Evolutionary conservation across 2,888 invertebrate genomes (phyloP).

Genomic region (Andrena haemorrhoa): DNA sequence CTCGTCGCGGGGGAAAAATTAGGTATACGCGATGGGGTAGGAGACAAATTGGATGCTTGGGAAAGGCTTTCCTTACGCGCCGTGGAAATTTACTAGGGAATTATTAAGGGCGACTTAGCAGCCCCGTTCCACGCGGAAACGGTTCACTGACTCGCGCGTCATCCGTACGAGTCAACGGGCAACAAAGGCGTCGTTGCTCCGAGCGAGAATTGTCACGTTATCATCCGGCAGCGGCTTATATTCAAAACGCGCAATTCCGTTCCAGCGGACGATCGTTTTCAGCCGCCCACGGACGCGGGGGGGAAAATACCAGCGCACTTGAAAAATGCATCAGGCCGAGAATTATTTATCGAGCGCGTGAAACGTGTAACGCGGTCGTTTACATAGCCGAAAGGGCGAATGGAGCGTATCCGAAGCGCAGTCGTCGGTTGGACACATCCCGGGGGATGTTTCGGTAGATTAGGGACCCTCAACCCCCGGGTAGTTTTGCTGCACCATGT

Average conservation of each 20-base stretch:
- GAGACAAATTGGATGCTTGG: too few species aligned
- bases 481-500: conserved; percentile 76
- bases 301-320: conserved; percentile 30
- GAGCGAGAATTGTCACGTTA: too few species aligned
- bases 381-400: conserved; percentile 73
- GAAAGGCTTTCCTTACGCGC: neutral
- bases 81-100: too few species aligned
- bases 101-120: too few species aligned
- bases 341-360: conserved; percentile 71
- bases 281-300: too few species aligned
- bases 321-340: conserved; percentile 63
- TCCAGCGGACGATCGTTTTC: neutral
- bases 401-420: conserved; percentile 78
- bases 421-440: conserved; percentile 75
- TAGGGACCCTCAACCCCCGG: conserved; percentile 80
- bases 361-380: conserved; percentile 70
- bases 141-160: too few species aligned
- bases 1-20: neutral
- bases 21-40: neutral
- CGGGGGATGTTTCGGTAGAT: conserved; percentile 84
- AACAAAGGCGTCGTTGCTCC: too few species aligned
- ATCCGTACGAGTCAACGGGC: too few species aligned
- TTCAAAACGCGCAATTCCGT: too few species aligned
- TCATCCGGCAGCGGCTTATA: too few species aligned
- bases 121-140: too few species aligned